Evolutionary conservation across 2,113 vertebrate genomes (phyloP).

Genomic region (Canis aureus): DNA sequence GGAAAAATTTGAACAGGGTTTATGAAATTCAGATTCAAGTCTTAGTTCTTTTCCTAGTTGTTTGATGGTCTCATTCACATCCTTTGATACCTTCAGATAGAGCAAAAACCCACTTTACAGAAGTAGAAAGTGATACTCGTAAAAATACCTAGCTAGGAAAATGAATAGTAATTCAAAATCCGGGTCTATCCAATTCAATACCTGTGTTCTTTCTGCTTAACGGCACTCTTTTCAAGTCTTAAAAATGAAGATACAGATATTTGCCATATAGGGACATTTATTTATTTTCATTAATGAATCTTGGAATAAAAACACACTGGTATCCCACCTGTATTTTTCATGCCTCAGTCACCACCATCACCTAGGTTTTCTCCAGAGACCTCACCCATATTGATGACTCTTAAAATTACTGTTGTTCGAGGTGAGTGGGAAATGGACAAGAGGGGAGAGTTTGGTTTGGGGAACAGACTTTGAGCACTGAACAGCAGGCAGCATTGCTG

Average conservation of each 20-base stretch:
- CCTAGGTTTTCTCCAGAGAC: neutral
- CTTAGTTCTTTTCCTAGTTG: neutral
- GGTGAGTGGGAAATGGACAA: constrained; percentile 69
- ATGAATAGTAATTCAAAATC: neutral
- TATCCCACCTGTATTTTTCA: neutral
- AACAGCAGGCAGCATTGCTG: constrained; percentile 84
- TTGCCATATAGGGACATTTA: neutral
- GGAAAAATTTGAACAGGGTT: constrained; percentile 1
- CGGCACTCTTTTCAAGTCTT: neutral
- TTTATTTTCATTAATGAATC: neutral
- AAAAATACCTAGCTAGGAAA: neutral
- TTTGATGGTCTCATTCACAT: neutral
- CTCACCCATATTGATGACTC: neutral
- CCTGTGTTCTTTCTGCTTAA: neutral
- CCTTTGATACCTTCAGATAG: neutral
- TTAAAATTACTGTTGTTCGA: constrained; percentile 65
- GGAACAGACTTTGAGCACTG: constrained; percentile 71
- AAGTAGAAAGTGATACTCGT: neutral
- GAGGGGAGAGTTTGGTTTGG: neutral
- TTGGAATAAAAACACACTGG: neutral
- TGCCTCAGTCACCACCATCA: neutral
- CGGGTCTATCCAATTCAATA: neutral
- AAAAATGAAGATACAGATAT: neutral
- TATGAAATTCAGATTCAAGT: constrained; percentile 45
- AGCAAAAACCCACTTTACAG: neutral